Conservation (phyloP, 2,113 vertebrate genomes). For the Lagopus muta region DNA sequence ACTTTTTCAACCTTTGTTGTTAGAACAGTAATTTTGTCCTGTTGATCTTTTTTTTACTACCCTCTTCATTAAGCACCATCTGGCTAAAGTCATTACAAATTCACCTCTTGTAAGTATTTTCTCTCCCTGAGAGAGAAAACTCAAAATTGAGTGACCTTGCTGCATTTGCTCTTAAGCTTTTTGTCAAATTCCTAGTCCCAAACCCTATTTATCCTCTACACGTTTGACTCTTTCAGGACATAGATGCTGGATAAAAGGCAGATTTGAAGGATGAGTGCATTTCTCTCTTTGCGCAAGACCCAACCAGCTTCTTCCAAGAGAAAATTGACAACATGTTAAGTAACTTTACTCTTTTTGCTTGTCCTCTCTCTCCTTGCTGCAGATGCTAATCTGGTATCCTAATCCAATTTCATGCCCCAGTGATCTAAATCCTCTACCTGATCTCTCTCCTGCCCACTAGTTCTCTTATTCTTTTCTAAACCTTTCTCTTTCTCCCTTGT, state of each 20-base stretch:
- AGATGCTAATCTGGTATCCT: not conserved
- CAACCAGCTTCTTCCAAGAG: not conserved
- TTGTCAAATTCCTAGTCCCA: not conserved
- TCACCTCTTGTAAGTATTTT: not conserved
- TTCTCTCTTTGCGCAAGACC: not conserved
- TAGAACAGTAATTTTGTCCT: not conserved
- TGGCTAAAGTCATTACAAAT: not conserved
- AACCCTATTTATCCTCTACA: not conserved
- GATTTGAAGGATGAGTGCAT: not conserved
- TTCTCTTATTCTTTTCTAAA: not conserved
- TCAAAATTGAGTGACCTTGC: not conserved
- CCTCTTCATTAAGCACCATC: not conserved
- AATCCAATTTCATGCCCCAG: constrained; percentile 14
- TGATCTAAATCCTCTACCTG: not conserved
- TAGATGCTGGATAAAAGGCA: not conserved
- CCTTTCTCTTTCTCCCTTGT: not conserved
- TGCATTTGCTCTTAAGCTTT: not conserved
- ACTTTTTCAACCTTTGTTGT: not conserved
- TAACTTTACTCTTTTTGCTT: not conserved
- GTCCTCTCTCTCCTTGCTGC: not conserved
- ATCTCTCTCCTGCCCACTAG: not conserved
- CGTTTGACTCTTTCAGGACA: not conserved
- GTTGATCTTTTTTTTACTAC: not conserved
- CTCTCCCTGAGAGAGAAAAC: not conserved
- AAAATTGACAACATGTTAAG: not conserved